phyloP scores from a whole-genome alignment of 2,888 invertebrate genomes.

The Imbricaverruca yamaguchii region DNA sequence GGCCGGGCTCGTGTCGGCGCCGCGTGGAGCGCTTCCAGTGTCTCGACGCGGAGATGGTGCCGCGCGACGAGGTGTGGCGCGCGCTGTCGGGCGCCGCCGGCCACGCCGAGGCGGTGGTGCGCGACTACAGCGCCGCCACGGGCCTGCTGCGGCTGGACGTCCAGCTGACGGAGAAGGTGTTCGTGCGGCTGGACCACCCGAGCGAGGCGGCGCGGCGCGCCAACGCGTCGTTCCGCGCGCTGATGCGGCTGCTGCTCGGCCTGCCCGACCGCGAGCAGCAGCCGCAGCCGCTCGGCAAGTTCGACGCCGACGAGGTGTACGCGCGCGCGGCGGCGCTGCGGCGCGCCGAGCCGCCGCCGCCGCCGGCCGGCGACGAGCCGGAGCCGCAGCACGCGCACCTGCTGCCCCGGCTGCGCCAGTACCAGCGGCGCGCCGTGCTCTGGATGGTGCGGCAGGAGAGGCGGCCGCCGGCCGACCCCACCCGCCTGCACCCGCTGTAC shows the following conservation, averaged over 20 bases:
- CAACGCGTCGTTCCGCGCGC: background rate
- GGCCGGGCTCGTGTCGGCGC: constrained; percentile 34
- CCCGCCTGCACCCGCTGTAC: constrained; percentile 39
- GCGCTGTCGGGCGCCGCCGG: constrained; percentile 24
- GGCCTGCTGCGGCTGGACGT: background rate
- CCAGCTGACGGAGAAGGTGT: background rate
- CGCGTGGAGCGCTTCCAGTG: constrained; percentile 29
- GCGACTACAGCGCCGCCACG: background rate
- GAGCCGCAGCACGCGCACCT: constrained; percentile 44
- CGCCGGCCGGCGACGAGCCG: constrained; percentile 19
- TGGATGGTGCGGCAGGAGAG: constrained; percentile 61
- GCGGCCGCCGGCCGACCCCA: background rate
- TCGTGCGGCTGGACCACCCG: background rate
- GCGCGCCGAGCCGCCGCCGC: background rate
- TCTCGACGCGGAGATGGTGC: constrained; percentile 27
- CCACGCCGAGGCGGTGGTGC: background rate
- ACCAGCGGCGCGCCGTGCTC: constrained; percentile 56
- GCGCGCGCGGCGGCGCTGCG: background rate
- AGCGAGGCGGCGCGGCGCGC: constrained; percentile 2
- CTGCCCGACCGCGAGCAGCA: background rate
- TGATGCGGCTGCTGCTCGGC: background rate
- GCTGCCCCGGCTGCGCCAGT: constrained; percentile 52
- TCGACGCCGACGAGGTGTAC: constrained; percentile 19
- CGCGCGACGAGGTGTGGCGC: constrained; percentile 30
- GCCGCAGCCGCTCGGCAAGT: background rate